Base-by-base conservation (phyloP, 2,113 vertebrate genomes). In the Merops nubicus region DNA sequence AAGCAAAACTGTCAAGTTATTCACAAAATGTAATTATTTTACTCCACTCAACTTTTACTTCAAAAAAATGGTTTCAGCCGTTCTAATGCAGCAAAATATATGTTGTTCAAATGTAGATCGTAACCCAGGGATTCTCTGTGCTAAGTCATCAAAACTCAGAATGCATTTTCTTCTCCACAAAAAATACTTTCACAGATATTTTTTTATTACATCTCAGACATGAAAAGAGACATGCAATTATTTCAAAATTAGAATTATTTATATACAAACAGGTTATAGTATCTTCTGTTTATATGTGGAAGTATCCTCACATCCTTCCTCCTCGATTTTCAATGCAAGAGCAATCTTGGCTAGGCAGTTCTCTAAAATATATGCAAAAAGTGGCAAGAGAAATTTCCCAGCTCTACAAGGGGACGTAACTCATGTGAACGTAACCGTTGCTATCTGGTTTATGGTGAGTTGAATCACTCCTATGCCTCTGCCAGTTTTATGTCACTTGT, bases 241-340 rank as follows among this genome's bases (percentile, higher is more conserved):
- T 85, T 73, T 85, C 10, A 85, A 89, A 81, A 83, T 78, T 77
- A 89, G 89, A 85, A 53, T 80, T 84, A 43, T 28, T 74, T 22
- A 20, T 86, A 16, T 70, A 65, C 59, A 92, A 95, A 93, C 56
- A 83, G 56, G 21, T 86, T 89, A 73, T 26, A 84, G 72, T 84
- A 87, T 83, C 78, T 96, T 72, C 80, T 89, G 69, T 89, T 96
- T 91, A 63, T 70, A 76, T 72, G 81, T 74, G 38, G 28, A 63
- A 88, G 29, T 53, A 86, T 91, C 25, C 60, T 85, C 56, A 40
- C 0, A 4, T 10, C 92, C 89, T 93, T 73, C 68, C 10, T 73
- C 85, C 91, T 87, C 72, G 69, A 14, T 83, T 96, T 96, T 92
- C 81, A 94, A 96, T 90, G 88, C 38, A 81, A 96, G 90, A 75